A percentile compares a stretch with the other conserved stretches of the same genome.
Conservation (phyloP, 2,888 invertebrate genomes). For the Limnephilus lunatus region DNA sequence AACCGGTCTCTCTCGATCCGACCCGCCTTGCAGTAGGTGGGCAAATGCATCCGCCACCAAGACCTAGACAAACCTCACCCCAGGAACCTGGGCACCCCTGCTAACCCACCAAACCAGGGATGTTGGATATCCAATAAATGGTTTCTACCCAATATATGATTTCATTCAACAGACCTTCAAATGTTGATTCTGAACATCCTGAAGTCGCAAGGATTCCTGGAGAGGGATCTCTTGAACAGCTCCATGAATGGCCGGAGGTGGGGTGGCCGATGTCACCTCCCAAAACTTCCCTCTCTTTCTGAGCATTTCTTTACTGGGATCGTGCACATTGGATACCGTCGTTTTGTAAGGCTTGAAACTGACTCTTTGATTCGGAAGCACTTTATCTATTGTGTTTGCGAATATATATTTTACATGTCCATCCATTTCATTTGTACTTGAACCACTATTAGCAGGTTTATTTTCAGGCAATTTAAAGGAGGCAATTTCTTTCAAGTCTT, state of each 20-base stretch:
- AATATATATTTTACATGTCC: constrained; percentile 78
- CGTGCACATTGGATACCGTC: constrained; percentile 76
- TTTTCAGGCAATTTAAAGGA: constrained; percentile 28
- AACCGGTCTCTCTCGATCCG: no score
- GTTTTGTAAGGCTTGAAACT: constrained; percentile 79
- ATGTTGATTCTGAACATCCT: constrained; percentile 75
- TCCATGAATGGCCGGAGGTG: constrained; percentile 78
- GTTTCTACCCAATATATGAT: constrained; percentile 28
- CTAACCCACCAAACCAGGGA: no score
- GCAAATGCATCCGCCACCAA: no score
- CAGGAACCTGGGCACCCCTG: no score
- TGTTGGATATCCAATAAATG: no score
- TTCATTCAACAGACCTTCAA: constrained; percentile 68
- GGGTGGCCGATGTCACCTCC: constrained; percentile 82
- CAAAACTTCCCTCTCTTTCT: constrained; percentile 77
- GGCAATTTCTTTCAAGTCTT: constrained; percentile 75
- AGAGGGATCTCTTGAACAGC: constrained; percentile 76
- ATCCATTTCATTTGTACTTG: constrained; percentile 61
- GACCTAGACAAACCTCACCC: no score
- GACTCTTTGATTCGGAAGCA: constrained; percentile 70
- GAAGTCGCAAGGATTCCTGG: constrained; percentile 78
- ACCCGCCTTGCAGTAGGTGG: no score
- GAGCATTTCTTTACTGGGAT: constrained; percentile 76
- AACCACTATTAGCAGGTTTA: neutral
- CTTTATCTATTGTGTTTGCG: constrained; percentile 74